Percentiles rank a stretch among this genome's conserved stretches.
These are phyloP conservation scores for Pristionchus fissidentatus DNA, from an alignment of 2,888 invertebrate species.

Conservation along the genomic window DNA sequence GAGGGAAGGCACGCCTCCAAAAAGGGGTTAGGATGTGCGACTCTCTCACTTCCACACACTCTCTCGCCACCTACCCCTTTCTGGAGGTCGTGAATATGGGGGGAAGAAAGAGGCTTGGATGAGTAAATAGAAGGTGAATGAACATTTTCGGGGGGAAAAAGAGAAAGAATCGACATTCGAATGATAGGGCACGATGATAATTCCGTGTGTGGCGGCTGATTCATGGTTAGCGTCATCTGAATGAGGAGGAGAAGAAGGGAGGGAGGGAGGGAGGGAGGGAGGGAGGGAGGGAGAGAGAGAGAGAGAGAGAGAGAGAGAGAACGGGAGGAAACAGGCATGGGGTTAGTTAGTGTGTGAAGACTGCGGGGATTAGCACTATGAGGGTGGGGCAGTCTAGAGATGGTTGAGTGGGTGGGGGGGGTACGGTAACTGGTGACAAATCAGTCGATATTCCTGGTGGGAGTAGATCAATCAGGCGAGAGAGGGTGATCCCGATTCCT, in stretches of 20 bases:
- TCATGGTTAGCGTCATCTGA: background rate
- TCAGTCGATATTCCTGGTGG: too few species aligned
- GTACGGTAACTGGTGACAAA: too few species aligned
- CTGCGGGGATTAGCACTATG: too few species aligned
- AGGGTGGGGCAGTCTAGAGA: too few species aligned
- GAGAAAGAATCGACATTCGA: background rate
- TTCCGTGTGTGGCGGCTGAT: background rate
- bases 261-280: background rate
- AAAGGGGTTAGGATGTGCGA: background rate
- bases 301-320: too few species aligned
- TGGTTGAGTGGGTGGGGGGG: too few species aligned
- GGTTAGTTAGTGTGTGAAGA: too few species aligned
- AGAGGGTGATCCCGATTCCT: slow-evolving; percentile 75
- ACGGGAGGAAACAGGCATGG: too few species aligned
- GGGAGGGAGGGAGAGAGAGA: background rate
- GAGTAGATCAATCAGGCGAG: background rate
- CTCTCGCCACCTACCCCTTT: too few species aligned
- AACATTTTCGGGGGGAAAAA: background rate
- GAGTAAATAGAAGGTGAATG: background rate
- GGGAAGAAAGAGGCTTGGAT: background rate
- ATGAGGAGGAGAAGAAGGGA: background rate
- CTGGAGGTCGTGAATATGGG: background rate
- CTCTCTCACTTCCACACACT: too few species aligned
- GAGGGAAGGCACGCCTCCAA: background rate
- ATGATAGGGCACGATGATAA: background rate